Conservation (phyloP, 2,797 vertebrate species). For the Pangasius mekongensis region DNA sequence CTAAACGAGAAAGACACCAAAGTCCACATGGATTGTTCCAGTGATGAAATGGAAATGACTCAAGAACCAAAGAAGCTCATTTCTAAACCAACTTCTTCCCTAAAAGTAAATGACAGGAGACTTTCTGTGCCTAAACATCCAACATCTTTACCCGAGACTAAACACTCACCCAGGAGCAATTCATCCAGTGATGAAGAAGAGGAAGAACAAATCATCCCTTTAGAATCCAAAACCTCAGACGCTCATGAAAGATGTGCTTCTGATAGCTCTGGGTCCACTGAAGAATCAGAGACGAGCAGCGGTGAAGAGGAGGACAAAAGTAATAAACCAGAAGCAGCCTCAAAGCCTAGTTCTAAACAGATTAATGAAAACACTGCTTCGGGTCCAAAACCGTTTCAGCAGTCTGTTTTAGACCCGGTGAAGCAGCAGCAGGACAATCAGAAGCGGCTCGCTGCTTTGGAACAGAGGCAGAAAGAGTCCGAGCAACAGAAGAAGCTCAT, state of each 20-base stretch:
- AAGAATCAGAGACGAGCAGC: slow-evolving; percentile 37
- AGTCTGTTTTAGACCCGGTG: neutral
- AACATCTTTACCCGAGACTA: neutral
- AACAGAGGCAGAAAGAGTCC: slow-evolving; percentile 80
- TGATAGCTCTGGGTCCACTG: neutral
- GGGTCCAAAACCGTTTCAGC: neutral
- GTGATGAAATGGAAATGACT: slow-evolving; percentile 41
- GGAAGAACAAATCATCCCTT: neutral
- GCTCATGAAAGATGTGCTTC: neutral
- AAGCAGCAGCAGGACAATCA: slow-evolving; percentile 83
- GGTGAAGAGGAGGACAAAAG: slow-evolving; percentile 19
- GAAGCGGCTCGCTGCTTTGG: slow-evolving; percentile 87
- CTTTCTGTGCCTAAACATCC: neutral
- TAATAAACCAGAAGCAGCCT: accelerated
- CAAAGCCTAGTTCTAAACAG: slow-evolving; percentile 11
- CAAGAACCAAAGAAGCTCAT: slow-evolving; percentile 20
- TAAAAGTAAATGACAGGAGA: neutral
- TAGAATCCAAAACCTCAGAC: neutral
- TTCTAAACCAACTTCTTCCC: neutral
- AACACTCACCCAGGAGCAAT: slow-evolving; percentile 10
- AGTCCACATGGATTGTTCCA: neutral
- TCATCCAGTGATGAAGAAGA: slow-evolving; percentile 13
- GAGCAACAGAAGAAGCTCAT: slow-evolving; percentile 86
- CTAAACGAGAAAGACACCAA: neutral
- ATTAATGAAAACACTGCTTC: neutral